These are phyloP conservation scores for Delphinus delphis DNA, from an alignment of 2,113 vertebrate species.

Conservation along the genomic window DNA sequence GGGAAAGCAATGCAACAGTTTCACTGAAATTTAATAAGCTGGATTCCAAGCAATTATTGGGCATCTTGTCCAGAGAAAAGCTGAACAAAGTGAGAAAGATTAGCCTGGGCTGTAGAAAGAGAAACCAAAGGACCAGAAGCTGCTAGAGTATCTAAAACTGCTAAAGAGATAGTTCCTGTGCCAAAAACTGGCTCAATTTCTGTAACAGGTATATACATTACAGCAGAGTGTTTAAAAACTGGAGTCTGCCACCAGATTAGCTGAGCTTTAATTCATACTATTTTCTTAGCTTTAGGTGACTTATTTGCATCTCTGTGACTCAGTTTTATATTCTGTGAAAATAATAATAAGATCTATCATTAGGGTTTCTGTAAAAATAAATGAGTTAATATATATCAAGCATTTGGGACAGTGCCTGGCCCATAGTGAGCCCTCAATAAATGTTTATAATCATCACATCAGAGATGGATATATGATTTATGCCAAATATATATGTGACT, in stretches of 20 bases:
- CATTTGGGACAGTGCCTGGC: neutral
- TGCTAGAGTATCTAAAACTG: neutral
- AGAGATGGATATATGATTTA: neutral
- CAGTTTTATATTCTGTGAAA: neutral
- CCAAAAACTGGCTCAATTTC: neutral
- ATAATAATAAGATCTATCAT: neutral
- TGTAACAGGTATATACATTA: neutral
- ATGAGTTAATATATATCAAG: neutral
- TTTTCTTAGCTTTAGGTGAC: neutral
- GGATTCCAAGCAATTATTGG: neutral
- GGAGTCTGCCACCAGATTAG: neutral
- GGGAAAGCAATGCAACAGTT: neutral
- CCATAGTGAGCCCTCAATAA: neutral
- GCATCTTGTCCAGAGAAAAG: conserved; percentile 1
- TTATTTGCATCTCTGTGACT: neutral
- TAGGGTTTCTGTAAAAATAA: neutral
- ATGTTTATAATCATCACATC: neutral
- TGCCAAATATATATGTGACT: neutral
- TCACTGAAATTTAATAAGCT: conserved; percentile 44
- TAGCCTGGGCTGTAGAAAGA: neutral
- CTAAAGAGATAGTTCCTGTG: neutral
- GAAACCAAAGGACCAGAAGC: neutral
- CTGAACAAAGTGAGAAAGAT: conserved; percentile 15
- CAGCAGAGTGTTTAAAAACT: neutral
- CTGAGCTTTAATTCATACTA: neutral